Base-by-base conservation (phyloP, 2,888 invertebrate species). In the Melanchra persicariae region DNA sequence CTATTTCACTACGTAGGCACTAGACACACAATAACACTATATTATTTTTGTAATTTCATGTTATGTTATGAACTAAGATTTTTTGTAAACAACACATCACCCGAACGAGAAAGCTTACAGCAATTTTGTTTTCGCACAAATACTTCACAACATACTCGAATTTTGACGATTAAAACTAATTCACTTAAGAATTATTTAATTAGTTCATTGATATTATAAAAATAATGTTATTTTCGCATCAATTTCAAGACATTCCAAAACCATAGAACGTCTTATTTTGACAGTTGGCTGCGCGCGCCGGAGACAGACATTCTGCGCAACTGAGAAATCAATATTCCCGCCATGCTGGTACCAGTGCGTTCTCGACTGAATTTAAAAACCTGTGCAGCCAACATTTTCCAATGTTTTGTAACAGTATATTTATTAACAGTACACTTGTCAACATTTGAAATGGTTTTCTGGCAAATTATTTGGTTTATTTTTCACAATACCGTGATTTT, bases 281-380 rank as follows among this genome's bases (percentile, higher is more conserved):
- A 94, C 93, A 91, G 89, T 37, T 74, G 64, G 64, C 24, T 92
- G 94, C 94, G 95, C 93, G 92, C 94, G 94, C 92, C 80, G 77
- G 69, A 58, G 45, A n/a, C 69, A 70, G 83, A 73, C 85, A 82
- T 76, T 83, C 83, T 84, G 86, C 87, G 88, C 86, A 82, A 80
- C 52, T 54, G 65, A 59, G 80, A 88, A 92, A 94, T 94, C 94
- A 90, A 94, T 94, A 94, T 87, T 73, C 74, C 71, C 76, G 83
- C 79, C 83, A 79, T 77, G 70, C 62, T 51, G 60, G 40, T 65
- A 43, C 19, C 43, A 73, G 79, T 79, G 12, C 73, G 86, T 87
- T 87, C 78, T 82, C 79, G 22, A 72, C 77, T 19, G n/a, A 63
- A 45, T 37, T 47, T 57, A 58, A 22, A 77, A 65, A n/a, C 2